Percentiles rank a stretch among this genome's conserved stretches.
Evolutionary conservation across 1,140 invertebrate species (phyloP).

Genomic region (Chrysopa pallens): DNA sequence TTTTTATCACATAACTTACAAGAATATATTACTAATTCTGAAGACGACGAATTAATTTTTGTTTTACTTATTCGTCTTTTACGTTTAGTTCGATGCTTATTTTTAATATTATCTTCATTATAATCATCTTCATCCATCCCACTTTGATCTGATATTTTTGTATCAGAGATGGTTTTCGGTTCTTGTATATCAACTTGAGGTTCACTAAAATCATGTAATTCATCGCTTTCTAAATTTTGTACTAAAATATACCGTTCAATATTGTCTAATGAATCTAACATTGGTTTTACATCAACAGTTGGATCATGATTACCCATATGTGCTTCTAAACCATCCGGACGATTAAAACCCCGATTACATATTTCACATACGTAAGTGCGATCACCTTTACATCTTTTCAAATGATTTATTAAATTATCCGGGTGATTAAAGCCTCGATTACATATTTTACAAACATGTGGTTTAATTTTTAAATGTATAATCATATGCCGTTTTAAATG

Average conservation of each 20-base stretch:
- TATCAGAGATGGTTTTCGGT: too few species aligned
- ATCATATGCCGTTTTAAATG: conserved; percentile 19
- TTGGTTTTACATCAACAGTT: conserved; percentile 13
- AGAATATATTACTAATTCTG: conserved; percentile 6
- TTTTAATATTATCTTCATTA: too few species aligned
- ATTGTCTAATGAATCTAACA: conserved; percentile 8
- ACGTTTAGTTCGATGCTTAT: too few species aligned
- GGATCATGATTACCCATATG: conserved; percentile 17
- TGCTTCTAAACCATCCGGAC: conserved; percentile 18
- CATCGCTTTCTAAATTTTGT: conserved; percentile 12
- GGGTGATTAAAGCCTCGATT: conserved; percentile 28
- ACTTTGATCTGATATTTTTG: too few species aligned
- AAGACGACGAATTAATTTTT: too few species aligned
- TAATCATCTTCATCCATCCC: too few species aligned
- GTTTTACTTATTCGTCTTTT: too few species aligned
- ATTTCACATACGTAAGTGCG: conserved; percentile 24
- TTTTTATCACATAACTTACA: conserved; percentile 16
- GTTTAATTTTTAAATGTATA: conserved; percentile 20
- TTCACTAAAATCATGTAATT: conserved; percentile 13
- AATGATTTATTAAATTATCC: conserved; percentile 28
- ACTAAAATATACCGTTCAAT: neutral
- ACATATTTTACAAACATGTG: conserved; percentile 32
- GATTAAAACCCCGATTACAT: conserved; percentile 24
- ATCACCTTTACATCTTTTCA: conserved; percentile 17
- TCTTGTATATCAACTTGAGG: conserved; percentile 9